These are phyloP conservation scores for Medauroidea extradentata DNA, from an alignment of 1,140 invertebrate genomes.

Conservation along the genomic window DNA sequence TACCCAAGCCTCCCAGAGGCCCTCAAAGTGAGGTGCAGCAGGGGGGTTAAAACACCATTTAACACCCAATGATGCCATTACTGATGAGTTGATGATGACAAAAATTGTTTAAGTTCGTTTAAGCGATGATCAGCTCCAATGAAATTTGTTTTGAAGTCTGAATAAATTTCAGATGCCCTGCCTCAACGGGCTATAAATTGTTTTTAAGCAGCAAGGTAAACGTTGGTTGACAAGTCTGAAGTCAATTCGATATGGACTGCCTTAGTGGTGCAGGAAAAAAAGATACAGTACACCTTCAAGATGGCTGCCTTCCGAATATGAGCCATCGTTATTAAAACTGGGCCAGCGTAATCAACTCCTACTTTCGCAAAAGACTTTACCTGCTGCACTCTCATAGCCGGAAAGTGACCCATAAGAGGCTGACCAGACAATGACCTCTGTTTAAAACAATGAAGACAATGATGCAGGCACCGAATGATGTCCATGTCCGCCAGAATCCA, in stretches of 20 bases:
- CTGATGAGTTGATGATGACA: too few relatives aligned
- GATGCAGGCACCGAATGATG: background rate
- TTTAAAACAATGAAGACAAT: background rate
- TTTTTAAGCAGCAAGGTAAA: slow-evolving; percentile 29
- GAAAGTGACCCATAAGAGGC: background rate
- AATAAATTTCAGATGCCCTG: too few relatives aligned
- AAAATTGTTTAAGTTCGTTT: too few relatives aligned
- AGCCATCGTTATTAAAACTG: slow-evolving; percentile 25
- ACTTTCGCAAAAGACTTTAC: background rate
- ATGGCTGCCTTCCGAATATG: slow-evolving; percentile 24
- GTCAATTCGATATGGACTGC: slow-evolving; percentile 34
- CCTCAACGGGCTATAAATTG: too few relatives aligned
- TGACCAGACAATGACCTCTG: background rate
- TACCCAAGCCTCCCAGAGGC: too few relatives aligned
- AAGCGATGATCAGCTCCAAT: too few relatives aligned
- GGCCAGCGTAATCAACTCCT: slow-evolving; percentile 34
- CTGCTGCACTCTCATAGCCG: background rate
- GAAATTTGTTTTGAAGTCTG: too few relatives aligned
- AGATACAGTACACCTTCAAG: slow-evolving; percentile 27
- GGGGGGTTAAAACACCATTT: too few relatives aligned
- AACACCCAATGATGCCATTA: too few relatives aligned
- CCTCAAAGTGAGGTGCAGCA: too few relatives aligned
- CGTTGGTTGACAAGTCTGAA: slow-evolving; percentile 18
- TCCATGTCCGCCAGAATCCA: background rate
- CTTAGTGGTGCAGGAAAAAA: slow-evolving; percentile 21